phyloP scores from a whole-genome alignment of 2,113 vertebrate species.

The Plecotus auritus region DNA sequence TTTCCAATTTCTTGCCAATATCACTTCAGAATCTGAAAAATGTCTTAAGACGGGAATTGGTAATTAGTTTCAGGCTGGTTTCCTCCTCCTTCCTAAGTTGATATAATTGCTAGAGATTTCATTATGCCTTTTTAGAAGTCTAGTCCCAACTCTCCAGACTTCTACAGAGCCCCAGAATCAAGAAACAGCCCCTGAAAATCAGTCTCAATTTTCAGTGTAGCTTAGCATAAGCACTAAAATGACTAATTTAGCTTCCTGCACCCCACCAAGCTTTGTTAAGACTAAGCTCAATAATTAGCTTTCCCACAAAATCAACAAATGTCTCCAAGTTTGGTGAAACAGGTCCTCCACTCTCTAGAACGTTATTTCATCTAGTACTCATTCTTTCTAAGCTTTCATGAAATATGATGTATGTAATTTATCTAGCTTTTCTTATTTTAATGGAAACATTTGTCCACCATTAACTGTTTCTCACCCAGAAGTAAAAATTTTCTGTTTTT shows the following conservation, averaged over 20 bases:
- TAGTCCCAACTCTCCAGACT: neutral
- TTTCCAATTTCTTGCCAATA: neutral
- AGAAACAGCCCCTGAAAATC: neutral
- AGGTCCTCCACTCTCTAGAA: neutral
- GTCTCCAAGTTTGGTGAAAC: neutral
- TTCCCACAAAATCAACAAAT: constrained; percentile 12
- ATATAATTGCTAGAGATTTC: neutral
- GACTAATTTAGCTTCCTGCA: neutral
- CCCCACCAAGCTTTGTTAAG: neutral
- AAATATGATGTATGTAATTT: neutral
- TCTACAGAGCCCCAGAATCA: neutral
- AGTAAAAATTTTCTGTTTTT: neutral
- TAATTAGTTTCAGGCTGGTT: neutral
- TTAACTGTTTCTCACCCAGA: neutral
- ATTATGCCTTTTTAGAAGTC: neutral
- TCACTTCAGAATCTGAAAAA: neutral
- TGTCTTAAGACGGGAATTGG: neutral
- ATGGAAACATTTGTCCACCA: neutral
- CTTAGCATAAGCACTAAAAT: neutral
- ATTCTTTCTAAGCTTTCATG: neutral
- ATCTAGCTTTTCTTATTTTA: neutral
- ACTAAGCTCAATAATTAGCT: neutral
- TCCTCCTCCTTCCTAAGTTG: neutral
- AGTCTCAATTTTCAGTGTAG: neutral
- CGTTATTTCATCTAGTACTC: neutral